phyloP scores from a whole-genome alignment of 2,888 invertebrate genomes.

The Creontiades dilutus region DNA sequence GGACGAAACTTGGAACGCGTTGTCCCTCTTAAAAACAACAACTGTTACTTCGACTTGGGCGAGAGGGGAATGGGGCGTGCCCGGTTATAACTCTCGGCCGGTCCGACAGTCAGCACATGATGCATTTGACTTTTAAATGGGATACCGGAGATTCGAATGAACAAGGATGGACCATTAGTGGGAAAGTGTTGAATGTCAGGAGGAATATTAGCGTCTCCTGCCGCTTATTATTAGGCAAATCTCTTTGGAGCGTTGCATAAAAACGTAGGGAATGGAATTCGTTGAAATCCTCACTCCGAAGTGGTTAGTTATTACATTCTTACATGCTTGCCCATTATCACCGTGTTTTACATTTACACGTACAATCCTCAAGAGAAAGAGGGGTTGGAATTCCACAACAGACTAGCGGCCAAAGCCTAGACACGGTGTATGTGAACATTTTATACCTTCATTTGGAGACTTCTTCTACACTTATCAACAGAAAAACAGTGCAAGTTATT shows the following conservation, averaged over 20 bases:
- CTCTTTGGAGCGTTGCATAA: not conserved
- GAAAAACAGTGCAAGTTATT: no score
- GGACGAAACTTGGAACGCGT: not conserved
- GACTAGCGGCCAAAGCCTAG: no score
- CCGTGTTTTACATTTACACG: no score
- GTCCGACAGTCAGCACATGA: not conserved
- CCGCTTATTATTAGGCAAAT: constrained; percentile 35
- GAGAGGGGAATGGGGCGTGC: not conserved
- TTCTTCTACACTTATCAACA: no score
- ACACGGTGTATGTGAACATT: no score
- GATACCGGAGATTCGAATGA: constrained; percentile 9
- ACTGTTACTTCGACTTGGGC: not conserved
- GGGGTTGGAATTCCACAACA: no score
- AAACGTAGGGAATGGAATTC: not conserved
- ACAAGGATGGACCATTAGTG: constrained; percentile 42
- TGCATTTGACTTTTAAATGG: constrained; percentile 9
- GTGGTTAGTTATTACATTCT: no score
- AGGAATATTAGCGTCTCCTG: not conserved
- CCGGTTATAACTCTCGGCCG: not conserved
- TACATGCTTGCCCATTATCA: no score
- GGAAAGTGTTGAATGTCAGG: constrained; percentile 36
- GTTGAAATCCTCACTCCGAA: not conserved
- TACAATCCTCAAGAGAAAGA: no score
- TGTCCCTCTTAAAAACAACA: not conserved
- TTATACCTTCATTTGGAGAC: no score